Evolutionary conservation across 2,888 invertebrate species (phyloP).

Genomic region (Argyresthia goedartella): DNA sequence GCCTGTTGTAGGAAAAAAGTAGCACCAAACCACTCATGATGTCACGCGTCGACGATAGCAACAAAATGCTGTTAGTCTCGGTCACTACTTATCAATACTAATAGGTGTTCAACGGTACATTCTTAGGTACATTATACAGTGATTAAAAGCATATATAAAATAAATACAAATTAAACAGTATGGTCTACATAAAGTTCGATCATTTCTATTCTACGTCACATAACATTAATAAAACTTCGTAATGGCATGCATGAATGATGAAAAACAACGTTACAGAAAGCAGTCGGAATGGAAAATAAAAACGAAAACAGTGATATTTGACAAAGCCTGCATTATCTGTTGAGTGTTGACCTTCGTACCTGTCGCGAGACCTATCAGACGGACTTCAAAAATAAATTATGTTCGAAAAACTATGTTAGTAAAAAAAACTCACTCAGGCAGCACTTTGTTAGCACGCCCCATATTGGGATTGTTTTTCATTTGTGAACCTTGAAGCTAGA

Average conservation of each 20-base stretch:
- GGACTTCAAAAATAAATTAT: constrained; percentile 71
- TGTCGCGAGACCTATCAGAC: constrained; percentile 26
- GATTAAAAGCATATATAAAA: not conserved
- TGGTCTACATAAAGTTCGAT: not conserved
- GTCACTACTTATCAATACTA: not conserved
- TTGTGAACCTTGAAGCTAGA: constrained; percentile 1
- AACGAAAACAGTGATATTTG: constrained; percentile 14
- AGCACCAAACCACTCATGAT: constrained; percentile 42
- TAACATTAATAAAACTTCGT: constrained; percentile 27
- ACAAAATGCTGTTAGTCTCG: not conserved
- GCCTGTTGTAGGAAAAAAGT: constrained; percentile 69
- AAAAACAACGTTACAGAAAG: constrained; percentile 42
- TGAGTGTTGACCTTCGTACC: not conserved
- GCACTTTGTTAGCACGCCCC: constrained; percentile 65
- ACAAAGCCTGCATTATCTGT: constrained; percentile 16
- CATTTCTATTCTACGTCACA: not conserved
- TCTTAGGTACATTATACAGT: not conserved
- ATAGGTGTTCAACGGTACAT: not conserved
- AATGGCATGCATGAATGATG: constrained; percentile 58
- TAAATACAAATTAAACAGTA: not conserved
- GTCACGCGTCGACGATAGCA: not conserved
- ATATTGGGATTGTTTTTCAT: constrained; percentile 20
- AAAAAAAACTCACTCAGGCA: constrained; percentile 66
- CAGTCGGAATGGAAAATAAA: constrained; percentile 43
- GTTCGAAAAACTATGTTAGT: constrained; percentile 47